These are phyloP conservation scores for Cosmopolites sordidus DNA, from an alignment of 2,888 invertebrate species.

Conservation along the genomic window DNA sequence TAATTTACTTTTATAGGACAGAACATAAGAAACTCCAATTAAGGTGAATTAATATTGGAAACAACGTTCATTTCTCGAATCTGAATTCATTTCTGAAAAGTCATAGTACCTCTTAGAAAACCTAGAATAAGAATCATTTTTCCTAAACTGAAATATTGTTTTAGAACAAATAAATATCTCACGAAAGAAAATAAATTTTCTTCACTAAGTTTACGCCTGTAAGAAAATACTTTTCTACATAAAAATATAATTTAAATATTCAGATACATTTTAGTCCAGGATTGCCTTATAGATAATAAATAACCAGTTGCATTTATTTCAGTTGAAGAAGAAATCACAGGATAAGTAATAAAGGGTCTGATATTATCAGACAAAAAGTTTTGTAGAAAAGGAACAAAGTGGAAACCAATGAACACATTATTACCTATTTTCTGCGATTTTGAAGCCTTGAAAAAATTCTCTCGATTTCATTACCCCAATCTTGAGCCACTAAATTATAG, in stretches of 20 bases:
- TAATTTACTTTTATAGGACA: too few species aligned
- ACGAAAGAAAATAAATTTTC: neutral
- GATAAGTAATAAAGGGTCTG: constrained; percentile 32
- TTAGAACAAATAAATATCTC: neutral
- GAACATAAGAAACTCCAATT: too few species aligned
- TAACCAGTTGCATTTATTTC: constrained; percentile 34
- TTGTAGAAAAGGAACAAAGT: constrained; percentile 36
- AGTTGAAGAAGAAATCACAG: constrained; percentile 28
- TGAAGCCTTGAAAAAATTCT: neutral
- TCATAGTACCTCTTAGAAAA: neutral
- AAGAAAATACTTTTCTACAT: neutral
- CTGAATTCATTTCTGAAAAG: too few species aligned
- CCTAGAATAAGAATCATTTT: neutral
- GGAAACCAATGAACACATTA: constrained; percentile 33
- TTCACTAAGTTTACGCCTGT: constrained; percentile 9
- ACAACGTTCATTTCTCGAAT: too few species aligned
- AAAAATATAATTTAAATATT: constrained; percentile 22
- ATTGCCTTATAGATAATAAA: constrained; percentile 31
- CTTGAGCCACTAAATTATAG: neutral
- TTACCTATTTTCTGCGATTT: constrained; percentile 5
- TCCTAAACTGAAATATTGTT: neutral
- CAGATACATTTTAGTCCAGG: constrained; percentile 27
- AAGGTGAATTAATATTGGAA: too few species aligned
- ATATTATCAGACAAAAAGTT: constrained; percentile 34
- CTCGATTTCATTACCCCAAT: neutral